Percentiles rank a stretch among this genome's conserved stretches.
These are phyloP conservation scores for Bucorvus abyssinicus DNA, from an alignment of 2,797 vertebrate genomes.

Conservation along the genomic window DNA sequence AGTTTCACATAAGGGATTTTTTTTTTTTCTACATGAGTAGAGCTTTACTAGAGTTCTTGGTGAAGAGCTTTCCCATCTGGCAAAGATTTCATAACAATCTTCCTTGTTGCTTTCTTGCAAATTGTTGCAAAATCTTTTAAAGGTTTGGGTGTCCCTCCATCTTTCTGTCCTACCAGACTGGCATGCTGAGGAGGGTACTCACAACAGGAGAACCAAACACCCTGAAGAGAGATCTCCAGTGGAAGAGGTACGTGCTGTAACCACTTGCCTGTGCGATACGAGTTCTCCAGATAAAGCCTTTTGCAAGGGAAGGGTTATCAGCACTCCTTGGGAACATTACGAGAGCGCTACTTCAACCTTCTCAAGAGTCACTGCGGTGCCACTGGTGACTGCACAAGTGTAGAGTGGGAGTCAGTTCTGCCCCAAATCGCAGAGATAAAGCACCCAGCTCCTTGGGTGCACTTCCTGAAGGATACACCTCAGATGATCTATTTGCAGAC, in stretches of 20 bases:
- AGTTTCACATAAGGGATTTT: not conserved
- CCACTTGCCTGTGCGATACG: not conserved
- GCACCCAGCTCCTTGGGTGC: not conserved
- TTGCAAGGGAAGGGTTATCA: not conserved
- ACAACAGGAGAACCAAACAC: not conserved
- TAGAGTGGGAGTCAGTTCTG: not conserved
- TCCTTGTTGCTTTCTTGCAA: not conserved
- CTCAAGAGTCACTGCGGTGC: not conserved
- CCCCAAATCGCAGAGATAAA: not conserved
- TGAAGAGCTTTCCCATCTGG: not conserved
- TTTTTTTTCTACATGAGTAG: not conserved
- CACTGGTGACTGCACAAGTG: not conserved
- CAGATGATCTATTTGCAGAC: not conserved
- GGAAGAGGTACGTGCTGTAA: not conserved
- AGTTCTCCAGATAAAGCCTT: not conserved
- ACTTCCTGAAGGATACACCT: not conserved
- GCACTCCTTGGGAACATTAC: not conserved
- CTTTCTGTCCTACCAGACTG: not conserved
- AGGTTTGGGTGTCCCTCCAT: not conserved
- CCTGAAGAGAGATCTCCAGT: not conserved
- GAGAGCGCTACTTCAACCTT: not conserved
- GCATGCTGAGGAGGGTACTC: not conserved
- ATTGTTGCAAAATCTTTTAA: not conserved
- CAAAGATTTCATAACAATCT: not conserved
- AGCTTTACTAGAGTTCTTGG: not conserved